A percentile compares a stretch with the other conserved stretches of the same genome.
These are phyloP conservation scores for Luperina testacea DNA, from an alignment of 2,888 invertebrate species.

Conservation along the genomic window DNA sequence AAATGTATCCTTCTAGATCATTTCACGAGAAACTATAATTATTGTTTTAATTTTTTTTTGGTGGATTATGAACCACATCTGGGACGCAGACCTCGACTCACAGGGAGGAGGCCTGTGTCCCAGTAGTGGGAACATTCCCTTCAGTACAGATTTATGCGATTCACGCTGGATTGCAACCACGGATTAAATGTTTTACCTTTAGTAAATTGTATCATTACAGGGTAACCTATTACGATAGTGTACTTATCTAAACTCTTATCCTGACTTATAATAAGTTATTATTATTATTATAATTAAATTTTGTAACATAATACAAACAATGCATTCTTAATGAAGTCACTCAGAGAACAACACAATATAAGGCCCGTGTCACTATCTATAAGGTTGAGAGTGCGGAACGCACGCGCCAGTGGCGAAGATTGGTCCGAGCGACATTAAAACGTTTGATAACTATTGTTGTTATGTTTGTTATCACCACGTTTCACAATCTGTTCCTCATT, in stretches of 20 bases:
- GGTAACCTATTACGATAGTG: no score
- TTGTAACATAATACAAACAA: no score
- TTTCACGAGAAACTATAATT: neutral
- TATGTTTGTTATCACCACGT: neutral
- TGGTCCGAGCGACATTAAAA: neutral
- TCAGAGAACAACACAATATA: neutral
- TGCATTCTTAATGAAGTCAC: neutral
- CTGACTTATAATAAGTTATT: neutral
- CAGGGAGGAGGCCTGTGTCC: neutral
- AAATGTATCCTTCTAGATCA: neutral
- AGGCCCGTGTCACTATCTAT: neutral
- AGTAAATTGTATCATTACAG: neutral
- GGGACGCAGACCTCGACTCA: no score
- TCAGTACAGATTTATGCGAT: neutral
- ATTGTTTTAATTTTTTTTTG: neutral
- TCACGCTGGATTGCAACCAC: neutral
- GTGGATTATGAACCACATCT: neutral
- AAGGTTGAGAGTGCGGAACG: neutral
- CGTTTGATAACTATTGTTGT: neutral
- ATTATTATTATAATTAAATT: neutral
- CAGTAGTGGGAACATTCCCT: neutral
- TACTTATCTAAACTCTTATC: no score
- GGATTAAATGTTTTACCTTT: neutral
- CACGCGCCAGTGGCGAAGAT: neutral
- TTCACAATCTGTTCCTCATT: neutral